Percentiles rank a stretch among this genome's conserved stretches.
Evolutionary conservation across 2,888 invertebrate species (phyloP).

Genomic region (Teinopalpus imperialis): DNA sequence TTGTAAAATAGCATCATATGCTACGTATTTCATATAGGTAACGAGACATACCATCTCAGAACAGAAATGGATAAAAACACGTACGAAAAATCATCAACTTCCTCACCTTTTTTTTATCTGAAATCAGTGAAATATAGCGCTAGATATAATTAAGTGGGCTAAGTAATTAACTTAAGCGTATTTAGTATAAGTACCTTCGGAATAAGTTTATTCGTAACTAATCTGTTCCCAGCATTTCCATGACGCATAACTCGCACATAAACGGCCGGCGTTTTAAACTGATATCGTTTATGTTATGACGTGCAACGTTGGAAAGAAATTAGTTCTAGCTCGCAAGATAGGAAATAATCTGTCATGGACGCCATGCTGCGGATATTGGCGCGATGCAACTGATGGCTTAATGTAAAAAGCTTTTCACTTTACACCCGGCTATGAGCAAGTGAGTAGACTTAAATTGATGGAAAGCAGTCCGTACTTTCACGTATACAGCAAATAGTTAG

Average conservation of each 20-base stretch:
- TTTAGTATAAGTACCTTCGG: no score
- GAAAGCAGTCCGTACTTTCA: slow-evolving; percentile 21
- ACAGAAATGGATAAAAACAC: no score
- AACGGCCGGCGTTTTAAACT: not conserved
- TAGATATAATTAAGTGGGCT: no score
- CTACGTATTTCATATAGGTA: no score
- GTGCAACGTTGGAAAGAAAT: slow-evolving; percentile 9
- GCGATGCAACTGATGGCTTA: slow-evolving; percentile 3
- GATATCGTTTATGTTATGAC: slow-evolving; percentile 11
- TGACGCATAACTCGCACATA: not conserved
- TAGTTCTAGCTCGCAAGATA: slow-evolving; percentile 1
- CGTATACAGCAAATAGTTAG: no score
- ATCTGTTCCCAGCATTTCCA: not conserved
- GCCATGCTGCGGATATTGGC: slow-evolving; percentile 17
- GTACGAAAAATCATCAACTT: no score
- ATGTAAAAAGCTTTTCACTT: slow-evolving; percentile 20
- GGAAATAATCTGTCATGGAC: slow-evolving; percentile 22
- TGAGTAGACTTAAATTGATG: slow-evolving; percentile 14
- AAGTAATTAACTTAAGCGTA: no score
- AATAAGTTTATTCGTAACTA: no score
- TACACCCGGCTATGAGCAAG: slow-evolving; percentile 1
- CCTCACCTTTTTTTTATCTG: no score
- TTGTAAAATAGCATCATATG: no score
- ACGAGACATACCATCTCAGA: no score
- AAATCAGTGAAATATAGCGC: no score